A percentile compares a stretch with the other conserved stretches of the same genome.
Conservation (phyloP, 2,888 invertebrate species). For the Callinectes sapidus region DNA sequence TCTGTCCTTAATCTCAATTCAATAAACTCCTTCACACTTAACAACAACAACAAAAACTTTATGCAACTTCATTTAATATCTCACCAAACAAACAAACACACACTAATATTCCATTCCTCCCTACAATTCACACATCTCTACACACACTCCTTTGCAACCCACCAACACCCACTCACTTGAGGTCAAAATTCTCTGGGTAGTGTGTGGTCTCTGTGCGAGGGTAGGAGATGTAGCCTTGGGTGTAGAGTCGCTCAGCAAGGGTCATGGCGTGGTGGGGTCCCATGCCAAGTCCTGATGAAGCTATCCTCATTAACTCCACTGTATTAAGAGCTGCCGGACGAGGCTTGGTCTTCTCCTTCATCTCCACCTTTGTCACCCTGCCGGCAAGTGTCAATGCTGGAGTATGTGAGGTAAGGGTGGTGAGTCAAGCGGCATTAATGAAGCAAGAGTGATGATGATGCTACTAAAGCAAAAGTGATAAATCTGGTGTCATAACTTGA, state of each 20-base stretch:
- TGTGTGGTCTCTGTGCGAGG: slow-evolving; percentile 98
- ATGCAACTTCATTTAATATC: too few species aligned
- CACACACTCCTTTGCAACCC: not conserved
- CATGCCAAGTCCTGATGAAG: slow-evolving; percentile 92
- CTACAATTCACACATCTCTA: too few species aligned
- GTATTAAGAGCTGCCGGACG: slow-evolving; percentile 96
- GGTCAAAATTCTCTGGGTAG: slow-evolving; percentile 96
- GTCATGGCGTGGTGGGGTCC: slow-evolving; percentile 95
- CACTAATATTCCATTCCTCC: too few species aligned
- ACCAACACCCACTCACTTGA: slow-evolving; percentile 81
- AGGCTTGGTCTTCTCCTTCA: slow-evolving; percentile 90
- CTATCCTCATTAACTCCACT: slow-evolving; percentile 94
- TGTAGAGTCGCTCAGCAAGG: slow-evolving; percentile 93
- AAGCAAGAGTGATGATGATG: not conserved
- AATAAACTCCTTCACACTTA: too few species aligned
- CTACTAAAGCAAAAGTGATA: too few species aligned
- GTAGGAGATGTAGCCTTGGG: slow-evolving; percentile 97
- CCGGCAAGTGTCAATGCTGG: not conserved
- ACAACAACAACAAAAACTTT: too few species aligned
- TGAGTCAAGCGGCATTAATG: not conserved
- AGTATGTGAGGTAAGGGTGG: too few species aligned
- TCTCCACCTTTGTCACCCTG: slow-evolving; percentile 74
- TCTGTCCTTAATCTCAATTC: too few species aligned
- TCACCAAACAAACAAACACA: too few species aligned
- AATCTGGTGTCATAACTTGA: too few species aligned